Conservation (phyloP, 2,797 vertebrate species). For the Acanthurus leucopareius region DNA sequence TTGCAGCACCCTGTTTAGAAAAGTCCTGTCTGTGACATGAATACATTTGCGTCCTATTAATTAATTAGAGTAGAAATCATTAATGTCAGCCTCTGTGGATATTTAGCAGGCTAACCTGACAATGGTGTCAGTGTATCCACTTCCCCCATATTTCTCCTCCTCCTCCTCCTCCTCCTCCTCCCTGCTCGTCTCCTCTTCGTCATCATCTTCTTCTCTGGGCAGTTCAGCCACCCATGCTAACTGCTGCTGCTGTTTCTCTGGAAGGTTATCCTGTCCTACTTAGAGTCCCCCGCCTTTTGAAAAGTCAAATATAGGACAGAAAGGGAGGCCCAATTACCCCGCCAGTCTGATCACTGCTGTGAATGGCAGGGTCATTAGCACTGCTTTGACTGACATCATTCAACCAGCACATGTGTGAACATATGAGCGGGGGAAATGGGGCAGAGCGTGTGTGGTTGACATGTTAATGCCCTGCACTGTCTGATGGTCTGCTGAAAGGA, state of each 20-base stretch:
- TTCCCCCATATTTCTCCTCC: constrained; percentile 46
- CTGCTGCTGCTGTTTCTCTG: constrained; percentile 65
- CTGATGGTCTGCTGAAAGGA: constrained; percentile 4
- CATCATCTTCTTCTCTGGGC: constrained; percentile 64
- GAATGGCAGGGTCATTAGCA: constrained; percentile 69
- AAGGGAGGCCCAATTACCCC: constrained; percentile 78
- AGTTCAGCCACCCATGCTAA: constrained; percentile 78
- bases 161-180: not conserved
- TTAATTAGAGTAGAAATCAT: constrained; percentile 29
- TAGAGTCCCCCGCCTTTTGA: constrained; percentile 73
- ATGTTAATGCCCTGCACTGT: constrained; percentile 28
- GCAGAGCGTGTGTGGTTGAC: constrained; percentile 42
- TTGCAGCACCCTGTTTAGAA: not conserved
- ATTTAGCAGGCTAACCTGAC: constrained; percentile 54
- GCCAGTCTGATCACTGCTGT: constrained; percentile 68
- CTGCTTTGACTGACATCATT: constrained; percentile 51
- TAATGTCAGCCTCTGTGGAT: constrained; percentile 42
- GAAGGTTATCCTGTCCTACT: constrained; percentile 87
- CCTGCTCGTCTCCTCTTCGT: constrained; percentile 26
- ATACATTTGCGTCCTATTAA: constrained; percentile 44
- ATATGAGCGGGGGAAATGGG: constrained; percentile 56
- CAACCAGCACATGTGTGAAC: constrained; percentile 34
- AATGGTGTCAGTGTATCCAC: constrained; percentile 55
- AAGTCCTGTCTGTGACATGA: constrained; percentile 34
- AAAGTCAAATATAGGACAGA: constrained; percentile 85